Base-by-base conservation (phyloP, 2,113 vertebrate species). In the Athene noctua region DNA sequence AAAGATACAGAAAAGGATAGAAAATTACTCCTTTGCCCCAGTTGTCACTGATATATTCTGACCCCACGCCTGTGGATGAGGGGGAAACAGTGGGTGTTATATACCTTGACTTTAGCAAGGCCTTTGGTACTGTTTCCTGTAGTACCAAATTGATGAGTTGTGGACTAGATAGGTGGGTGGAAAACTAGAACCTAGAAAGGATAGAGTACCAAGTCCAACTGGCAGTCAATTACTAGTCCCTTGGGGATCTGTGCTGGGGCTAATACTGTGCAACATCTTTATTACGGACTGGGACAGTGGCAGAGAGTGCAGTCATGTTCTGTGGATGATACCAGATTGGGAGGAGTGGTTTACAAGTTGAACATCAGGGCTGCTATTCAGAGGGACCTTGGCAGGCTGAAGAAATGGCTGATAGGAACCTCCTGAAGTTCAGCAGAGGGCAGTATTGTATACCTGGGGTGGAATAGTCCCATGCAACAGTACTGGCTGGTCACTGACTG, bases 401-500 rank as follows among this genome's bases (percentile, higher is more conserved):
- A 86, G 52, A 88, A 94, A 74, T 58, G 42, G 30, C 57, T 82
- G 72, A 49, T 51, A 47, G 15, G 22, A 68, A 55, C 36, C 29
- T 65, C 20, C 58, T 65, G 62, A 93, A 88, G 38, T 72, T 80
- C 29, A 44, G 63, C 57, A 93, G 25, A 29, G 3, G 4, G 32
- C 21, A 52, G 36, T 1, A 3, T 47, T 3, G 1, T n/a, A 26
- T 59, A 42, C 13, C 8, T 63, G 18, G 19, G 4, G 2, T 73
- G 23, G 20, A 80, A 23, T 57, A 38, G 63, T 57, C 40, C 12
- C 36, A 44, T 65, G 18, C 49, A 77, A 9, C 46, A 32, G 26
- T 27, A 30, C 32, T 72, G 38, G 44, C 32, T 77, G 27, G 38
- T 6, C 29, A 16, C 17, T 74, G 72, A 8, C 40, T 75, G 49